Conservation (phyloP, 2,797 vertebrate species). For the Takifugu ocellatus region DNA sequence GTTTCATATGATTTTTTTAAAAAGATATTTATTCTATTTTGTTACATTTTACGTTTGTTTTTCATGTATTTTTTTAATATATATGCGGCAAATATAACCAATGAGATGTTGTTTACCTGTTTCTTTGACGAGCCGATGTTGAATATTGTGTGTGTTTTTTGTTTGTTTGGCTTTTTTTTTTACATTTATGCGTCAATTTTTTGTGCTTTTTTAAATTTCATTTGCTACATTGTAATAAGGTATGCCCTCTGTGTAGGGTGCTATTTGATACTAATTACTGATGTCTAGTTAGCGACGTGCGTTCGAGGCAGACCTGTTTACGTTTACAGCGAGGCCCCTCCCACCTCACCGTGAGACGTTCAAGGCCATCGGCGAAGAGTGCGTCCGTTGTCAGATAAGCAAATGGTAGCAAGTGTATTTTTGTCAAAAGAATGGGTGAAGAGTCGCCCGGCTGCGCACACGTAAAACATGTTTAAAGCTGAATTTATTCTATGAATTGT, state of each 20-base stretch:
- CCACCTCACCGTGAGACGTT: constrained; percentile 22
- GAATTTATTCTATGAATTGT: constrained; percentile 69
- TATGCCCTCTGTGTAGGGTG: constrained; percentile 72
- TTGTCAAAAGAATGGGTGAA: constrained; percentile 52
- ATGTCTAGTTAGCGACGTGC: constrained; percentile 72
- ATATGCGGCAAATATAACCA: constrained; percentile 75
- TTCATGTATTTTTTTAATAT: constrained; percentile 63
- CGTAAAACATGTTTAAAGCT: constrained; percentile 52
- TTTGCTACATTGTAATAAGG: constrained; percentile 65
- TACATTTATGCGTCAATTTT: constrained; percentile 65
- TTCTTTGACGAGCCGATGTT: constrained; percentile 77
- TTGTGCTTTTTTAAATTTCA: constrained; percentile 59
- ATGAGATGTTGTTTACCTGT: constrained; percentile 69
- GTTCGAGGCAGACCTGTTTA: constrained; percentile 65
- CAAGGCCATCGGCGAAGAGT: constrained; percentile 36
- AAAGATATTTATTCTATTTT: constrained; percentile 76
- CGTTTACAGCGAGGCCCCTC: constrained; percentile 63
- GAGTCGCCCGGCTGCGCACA: constrained; percentile 41
- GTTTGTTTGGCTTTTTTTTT: constrained; percentile 66
- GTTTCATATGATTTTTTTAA: constrained; percentile 65
- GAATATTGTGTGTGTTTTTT: constrained; percentile 63
- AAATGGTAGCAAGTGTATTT: constrained; percentile 76
- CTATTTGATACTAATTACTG: constrained; percentile 76
- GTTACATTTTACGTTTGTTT: constrained; percentile 71
- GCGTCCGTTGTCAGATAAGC: constrained; percentile 25